These are phyloP conservation scores for Agelas oroides DNA, from an alignment of 37 sponge, comb jelly and placozoan genomes.

Conservation along the genomic window DNA sequence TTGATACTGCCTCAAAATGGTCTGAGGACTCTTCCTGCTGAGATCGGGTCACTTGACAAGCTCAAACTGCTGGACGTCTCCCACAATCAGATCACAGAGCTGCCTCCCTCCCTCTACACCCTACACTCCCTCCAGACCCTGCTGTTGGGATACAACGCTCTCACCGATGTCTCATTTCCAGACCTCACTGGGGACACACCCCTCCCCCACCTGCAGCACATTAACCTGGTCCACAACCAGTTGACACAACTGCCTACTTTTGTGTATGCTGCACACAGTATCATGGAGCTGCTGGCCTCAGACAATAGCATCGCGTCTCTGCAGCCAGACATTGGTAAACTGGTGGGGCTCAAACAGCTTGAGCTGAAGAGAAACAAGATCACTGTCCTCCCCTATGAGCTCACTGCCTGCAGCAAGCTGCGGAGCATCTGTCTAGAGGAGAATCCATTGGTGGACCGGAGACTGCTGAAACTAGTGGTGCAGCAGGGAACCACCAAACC, in stretches of 20 bases:
- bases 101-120: conserved; percentile 70
- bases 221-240: conserved; percentile 68
- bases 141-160: conserved; percentile 58
- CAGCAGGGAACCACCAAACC: conserved; percentile 89
- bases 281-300: conserved; percentile 64
- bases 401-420: conserved; percentile 70
- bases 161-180: conserved; percentile 71
- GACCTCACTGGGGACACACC: neutral
- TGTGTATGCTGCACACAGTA: conserved; percentile 20
- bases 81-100: conserved; percentile 51
- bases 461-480: conserved; percentile 79
- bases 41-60: conserved; percentile 48
- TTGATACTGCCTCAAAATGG: conserved; percentile 59
- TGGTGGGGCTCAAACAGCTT: conserved; percentile 52
- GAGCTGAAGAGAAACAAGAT: conserved; percentile 69
- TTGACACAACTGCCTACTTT: conserved; percentile 62
- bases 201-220: conserved; percentile 69
- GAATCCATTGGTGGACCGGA: conserved; percentile 81
- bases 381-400: conserved; percentile 69
- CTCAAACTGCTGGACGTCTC: conserved; percentile 80
- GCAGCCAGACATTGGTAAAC: neutral
- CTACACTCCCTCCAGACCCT: conserved; percentile 66
- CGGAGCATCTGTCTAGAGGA: conserved; percentile 65
- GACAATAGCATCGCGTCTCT: conserved; percentile 59
- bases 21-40: conserved; percentile 56